Evolutionary conservation across 1,140 invertebrate species (phyloP), one percentile per base, ranked within the genome.

Genomic region (Drosophila aff.): DNA sequence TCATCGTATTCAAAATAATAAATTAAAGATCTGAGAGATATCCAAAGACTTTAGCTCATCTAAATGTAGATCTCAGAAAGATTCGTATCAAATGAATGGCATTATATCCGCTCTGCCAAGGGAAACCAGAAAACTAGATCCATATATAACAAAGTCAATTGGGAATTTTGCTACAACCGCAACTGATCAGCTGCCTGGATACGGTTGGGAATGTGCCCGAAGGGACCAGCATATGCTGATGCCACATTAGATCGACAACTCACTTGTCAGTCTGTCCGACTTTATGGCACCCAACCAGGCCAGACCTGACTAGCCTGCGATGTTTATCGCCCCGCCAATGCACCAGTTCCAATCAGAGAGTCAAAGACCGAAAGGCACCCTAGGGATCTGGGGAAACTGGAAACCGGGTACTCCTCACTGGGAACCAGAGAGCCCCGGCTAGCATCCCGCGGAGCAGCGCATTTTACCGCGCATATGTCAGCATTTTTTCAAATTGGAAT

Each of bases 171-270:
- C 28, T 43, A 50, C 38, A 83, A 75, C 80, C 84, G 80, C 84
- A 89, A 81, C 80, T 89, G 84, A 87, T 83, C 71, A 59, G 71
- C 46, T 53, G 59, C 15, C n/a, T 61, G 55, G 49, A 31, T 53
- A 15, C 15, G 58, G 18, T 23, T 23, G 38, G 52, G 21, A 33
- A 61, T 41, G 41, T 36, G 43, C 55, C 55, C 75, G 73, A 59
- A 90, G 89, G 40, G 33, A 71, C 26, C 79, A 92, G 85, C 91
- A 92, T 92, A 92, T 92, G 91, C 80, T 92, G 89, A 91, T 92
- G 91, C 91, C 91, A 92, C 91, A 92, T 92, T 92, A 92, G 89
- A 91, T 92, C 83, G 71, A 91, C 82, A 63, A 91, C 89, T 92
- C 86, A 92, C 91, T 92, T 92, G 91, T 92, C 91, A 80, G 68